Conservation (phyloP, 2,113 vertebrate species). For the Galemys pyrenaicus region DNA sequence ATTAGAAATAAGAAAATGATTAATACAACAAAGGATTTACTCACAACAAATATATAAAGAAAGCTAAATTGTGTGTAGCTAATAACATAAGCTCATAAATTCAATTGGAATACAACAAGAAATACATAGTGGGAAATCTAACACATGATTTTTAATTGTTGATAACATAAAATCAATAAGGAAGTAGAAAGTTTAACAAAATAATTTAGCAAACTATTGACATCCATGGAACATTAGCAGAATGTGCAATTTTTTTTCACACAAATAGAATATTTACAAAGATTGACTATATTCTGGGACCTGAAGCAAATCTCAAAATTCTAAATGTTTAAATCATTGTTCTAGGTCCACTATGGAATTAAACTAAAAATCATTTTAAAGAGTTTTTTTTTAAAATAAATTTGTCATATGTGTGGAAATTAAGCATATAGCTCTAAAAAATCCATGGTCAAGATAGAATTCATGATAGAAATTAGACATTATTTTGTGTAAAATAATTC, state of each 20-base stretch:
- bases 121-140: neutral
- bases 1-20: neutral
- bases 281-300: neutral
- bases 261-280: neutral
- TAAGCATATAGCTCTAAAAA: neutral
- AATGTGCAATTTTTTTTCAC: neutral
- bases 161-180: neutral
- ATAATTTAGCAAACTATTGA: neutral
- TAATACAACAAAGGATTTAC: neutral
- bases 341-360: neutral
- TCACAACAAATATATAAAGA: neutral
- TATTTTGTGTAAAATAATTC: neutral
- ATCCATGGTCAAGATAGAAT: neutral
- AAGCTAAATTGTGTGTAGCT: neutral
- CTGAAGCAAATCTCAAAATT: neutral
- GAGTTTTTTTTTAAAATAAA: neutral
- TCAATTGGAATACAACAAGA: neutral
- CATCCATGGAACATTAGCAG: neutral
- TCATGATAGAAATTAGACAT: neutral
- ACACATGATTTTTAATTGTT: neutral
- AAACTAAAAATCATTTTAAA: constrained; percentile 26
- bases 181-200: neutral
- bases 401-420: neutral
- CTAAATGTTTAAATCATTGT: neutral
- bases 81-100: neutral